These are phyloP conservation scores for Araneus ventricosus DNA, from an alignment of 1,140 invertebrate species.

Conservation along the genomic window DNA sequence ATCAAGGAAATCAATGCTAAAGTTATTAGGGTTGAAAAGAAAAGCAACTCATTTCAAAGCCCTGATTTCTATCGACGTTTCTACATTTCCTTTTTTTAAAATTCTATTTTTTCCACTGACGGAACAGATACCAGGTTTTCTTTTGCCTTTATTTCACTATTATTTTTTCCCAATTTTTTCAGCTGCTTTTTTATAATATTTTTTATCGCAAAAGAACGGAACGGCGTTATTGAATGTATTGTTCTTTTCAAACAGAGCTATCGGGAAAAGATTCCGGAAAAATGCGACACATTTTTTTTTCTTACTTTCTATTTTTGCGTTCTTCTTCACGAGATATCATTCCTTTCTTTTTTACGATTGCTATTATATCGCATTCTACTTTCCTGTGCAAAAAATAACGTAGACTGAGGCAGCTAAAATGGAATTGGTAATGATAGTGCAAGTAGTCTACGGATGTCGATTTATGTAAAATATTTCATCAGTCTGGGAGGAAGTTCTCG, in stretches of 20 bases:
- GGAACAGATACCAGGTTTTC: conserved; percentile 24
- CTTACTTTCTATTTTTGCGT: not conserved
- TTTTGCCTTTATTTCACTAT: not conserved
- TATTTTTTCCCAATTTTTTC: not conserved
- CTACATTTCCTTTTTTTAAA: conserved; percentile 20
- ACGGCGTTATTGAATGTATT: conserved; percentile 63
- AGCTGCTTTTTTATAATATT: not conserved
- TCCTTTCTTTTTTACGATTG: not conserved
- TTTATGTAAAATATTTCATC: conserved; percentile 11
- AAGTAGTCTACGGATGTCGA: conserved; percentile 4
- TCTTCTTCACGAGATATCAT: conserved; percentile 23
- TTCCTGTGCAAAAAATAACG: not conserved
- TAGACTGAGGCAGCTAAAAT: not conserved
- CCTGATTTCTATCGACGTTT: conserved; percentile 67
- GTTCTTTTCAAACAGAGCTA: conserved; percentile 52
- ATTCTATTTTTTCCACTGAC: not conserved
- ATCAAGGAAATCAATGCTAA: conserved; percentile 65
- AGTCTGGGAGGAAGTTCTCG: not conserved
- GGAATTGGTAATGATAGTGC: conserved; percentile 14
- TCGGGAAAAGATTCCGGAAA: conserved; percentile 47
- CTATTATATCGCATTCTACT: conserved; percentile 12
- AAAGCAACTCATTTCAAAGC: conserved; percentile 49
- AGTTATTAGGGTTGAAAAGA: conserved; percentile 59
- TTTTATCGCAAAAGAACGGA: conserved; percentile 25
- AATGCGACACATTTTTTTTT: conserved; percentile 33